Conservation (phyloP, 2,888 invertebrate species). For the Cactoblastis cactorum region DNA sequence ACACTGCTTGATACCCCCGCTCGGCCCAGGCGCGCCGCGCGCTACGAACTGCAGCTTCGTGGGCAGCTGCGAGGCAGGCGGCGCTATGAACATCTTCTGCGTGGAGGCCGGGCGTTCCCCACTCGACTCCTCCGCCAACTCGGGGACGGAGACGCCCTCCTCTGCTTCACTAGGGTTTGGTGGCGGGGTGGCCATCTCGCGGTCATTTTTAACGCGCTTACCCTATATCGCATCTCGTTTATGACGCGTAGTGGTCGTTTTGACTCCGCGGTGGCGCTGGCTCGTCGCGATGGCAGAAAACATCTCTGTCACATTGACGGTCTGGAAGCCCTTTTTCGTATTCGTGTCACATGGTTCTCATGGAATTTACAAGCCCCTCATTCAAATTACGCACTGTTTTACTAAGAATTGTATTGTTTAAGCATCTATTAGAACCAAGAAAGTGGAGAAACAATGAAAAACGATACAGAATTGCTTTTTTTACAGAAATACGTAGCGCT, state of each 20-base stretch:
- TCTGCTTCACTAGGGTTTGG: slow-evolving; percentile 75
- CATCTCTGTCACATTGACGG: slow-evolving; percentile 80
- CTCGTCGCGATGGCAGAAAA: slow-evolving; percentile 76
- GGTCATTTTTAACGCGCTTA: slow-evolving; percentile 74
- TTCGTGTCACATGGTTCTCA: slow-evolving; percentile 79
- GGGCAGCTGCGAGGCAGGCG: slow-evolving; percentile 66
- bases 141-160: slow-evolving; percentile 69
- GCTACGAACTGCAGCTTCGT: slow-evolving; percentile 70
- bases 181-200: slow-evolving; percentile 79
- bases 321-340: slow-evolving; percentile 77
- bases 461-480: slow-evolving; percentile 58
- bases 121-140: slow-evolving; percentile 67
- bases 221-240: slow-evolving; percentile 66
- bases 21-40: slow-evolving; percentile 67
- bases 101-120: slow-evolving; percentile 70
- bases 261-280: slow-evolving; percentile 62
- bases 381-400: slow-evolving; percentile 34
- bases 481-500: slow-evolving; percentile 76
- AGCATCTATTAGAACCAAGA: slow-evolving; percentile 46
- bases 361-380: slow-evolving; percentile 56
- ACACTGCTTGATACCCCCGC: slow-evolving; percentile 69
- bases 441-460: slow-evolving; percentile 46
- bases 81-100: slow-evolving; percentile 75
- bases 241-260: slow-evolving; percentile 61
- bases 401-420: slow-evolving; percentile 33